Evolutionary conservation across 2,797 vertebrate species (phyloP).

Genomic region (Peromyscus aztecus): DNA sequence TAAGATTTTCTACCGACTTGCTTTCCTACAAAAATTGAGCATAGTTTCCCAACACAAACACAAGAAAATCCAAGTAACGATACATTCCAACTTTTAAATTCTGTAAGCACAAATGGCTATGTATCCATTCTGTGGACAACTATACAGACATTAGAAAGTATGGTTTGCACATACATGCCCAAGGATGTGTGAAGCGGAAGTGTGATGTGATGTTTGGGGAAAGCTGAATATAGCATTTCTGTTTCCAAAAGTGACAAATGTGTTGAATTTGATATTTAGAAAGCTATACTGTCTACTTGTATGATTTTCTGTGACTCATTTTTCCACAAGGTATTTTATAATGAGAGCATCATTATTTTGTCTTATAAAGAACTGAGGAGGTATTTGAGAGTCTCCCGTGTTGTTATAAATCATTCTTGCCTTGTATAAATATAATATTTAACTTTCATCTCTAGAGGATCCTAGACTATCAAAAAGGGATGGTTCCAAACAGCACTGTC

Average conservation of each 20-base stretch:
- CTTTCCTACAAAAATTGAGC: neutral
- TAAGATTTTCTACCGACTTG: neutral
- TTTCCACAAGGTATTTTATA: constrained; percentile 43
- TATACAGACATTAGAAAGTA: neutral
- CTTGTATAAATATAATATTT: constrained; percentile 24
- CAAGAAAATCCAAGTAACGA: constrained; percentile 41
- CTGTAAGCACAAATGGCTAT: neutral
- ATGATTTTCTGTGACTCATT: constrained; percentile 9
- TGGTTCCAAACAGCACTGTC: neutral
- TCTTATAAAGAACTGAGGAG: constrained; percentile 18
- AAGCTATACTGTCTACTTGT: neutral
- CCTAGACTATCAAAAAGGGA: neutral
- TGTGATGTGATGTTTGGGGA: neutral
- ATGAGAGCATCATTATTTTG: neutral
- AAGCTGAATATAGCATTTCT: neutral
- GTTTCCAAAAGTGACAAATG: constrained; percentile 28
- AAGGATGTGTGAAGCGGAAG: neutral
- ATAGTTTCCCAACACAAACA: constrained; percentile 32
- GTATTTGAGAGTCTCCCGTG: neutral
- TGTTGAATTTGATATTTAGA: neutral
- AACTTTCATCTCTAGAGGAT: constrained; percentile 19
- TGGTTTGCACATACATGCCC: neutral
- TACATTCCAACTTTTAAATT: constrained; percentile 27
- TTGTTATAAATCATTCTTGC: constrained; percentile 4
- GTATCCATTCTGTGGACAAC: neutral